phyloP scores from a whole-genome alignment of 2,113 vertebrate genomes.

The Hystrix brachyura region DNA sequence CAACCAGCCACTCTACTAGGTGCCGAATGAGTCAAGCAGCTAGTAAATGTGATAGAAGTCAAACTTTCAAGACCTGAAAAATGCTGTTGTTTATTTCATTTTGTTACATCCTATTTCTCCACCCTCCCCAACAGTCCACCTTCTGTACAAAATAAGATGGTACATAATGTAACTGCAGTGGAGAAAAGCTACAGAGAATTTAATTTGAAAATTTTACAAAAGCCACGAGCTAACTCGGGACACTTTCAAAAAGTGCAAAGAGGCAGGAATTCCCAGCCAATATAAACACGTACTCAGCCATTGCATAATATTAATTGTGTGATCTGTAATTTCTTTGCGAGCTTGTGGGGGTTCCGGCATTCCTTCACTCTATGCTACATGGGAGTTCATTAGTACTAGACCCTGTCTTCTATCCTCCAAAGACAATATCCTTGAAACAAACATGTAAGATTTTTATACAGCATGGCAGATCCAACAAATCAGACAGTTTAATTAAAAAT shows the following conservation, averaged over 20 bases:
- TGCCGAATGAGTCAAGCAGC: slow-evolving; percentile 42
- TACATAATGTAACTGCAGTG: slow-evolving; percentile 17
- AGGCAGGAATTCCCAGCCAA: slow-evolving; percentile 57
- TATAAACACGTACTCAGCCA: slow-evolving; percentile 54
- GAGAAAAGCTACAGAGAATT: slow-evolving; percentile 13
- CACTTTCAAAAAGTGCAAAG: slow-evolving; percentile 58
- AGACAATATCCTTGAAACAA: slow-evolving; percentile 64
- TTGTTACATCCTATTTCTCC: slow-evolving; percentile 24
- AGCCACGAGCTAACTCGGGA: slow-evolving; percentile 42
- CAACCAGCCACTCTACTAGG: neutral
- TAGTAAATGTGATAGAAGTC: slow-evolving; percentile 26
- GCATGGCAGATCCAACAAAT: slow-evolving; percentile 40
- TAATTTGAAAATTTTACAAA: slow-evolving; percentile 56
- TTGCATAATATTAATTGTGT: slow-evolving; percentile 73
- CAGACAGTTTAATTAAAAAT: neutral
- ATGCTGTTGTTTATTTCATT: slow-evolving; percentile 45
- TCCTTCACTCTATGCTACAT: slow-evolving; percentile 63
- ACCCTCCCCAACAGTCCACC: neutral
- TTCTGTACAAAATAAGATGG: neutral
- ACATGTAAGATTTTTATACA: slow-evolving; percentile 52
- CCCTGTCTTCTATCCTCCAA: slow-evolving; percentile 37
- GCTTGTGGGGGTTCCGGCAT: slow-evolving; percentile 52
- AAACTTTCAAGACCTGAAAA: slow-evolving; percentile 43
- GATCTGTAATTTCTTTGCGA: slow-evolving; percentile 53
- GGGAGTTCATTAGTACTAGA: slow-evolving; percentile 62